phyloP scores from a whole-genome alignment of 1,140 invertebrate genomes.

The Medauroidea extradentata region DNA sequence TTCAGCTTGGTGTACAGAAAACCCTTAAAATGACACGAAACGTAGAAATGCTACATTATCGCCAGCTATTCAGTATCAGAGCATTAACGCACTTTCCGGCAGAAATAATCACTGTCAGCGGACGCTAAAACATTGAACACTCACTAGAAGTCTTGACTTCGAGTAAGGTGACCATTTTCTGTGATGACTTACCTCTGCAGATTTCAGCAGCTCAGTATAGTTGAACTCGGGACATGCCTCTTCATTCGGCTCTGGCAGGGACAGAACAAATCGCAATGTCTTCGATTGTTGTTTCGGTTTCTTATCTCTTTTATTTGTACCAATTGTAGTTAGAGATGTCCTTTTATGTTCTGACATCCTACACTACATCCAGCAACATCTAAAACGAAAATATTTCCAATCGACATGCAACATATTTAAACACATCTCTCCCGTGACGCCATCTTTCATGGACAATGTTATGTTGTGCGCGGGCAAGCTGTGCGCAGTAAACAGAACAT shows the following conservation, averaged over 20 bases:
- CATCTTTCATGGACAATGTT: slow-evolving; percentile 16
- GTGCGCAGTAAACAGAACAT: slow-evolving; percentile 13
- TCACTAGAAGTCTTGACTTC: slow-evolving; percentile 9
- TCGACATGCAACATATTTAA: slow-evolving; percentile 18
- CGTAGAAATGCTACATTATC: slow-evolving; percentile 9
- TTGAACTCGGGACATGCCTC: slow-evolving; percentile 60
- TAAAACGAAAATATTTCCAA: slow-evolving; percentile 13
- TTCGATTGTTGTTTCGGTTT: slow-evolving; percentile 47
- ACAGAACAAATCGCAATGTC: slow-evolving; percentile 54
- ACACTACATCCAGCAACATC: slow-evolving; percentile 12
- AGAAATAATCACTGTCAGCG: too few species aligned
- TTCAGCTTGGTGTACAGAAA: not conserved
- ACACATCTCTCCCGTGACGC: slow-evolving; percentile 8
- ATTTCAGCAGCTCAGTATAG: slow-evolving; percentile 56
- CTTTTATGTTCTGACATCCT: slow-evolving; percentile 53
- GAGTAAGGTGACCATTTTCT: slow-evolving; percentile 36
- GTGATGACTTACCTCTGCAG: slow-evolving; percentile 53
- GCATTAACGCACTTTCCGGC: not conserved
- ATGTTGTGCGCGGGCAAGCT: slow-evolving; percentile 2
- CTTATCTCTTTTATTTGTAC: slow-evolving; percentile 35
- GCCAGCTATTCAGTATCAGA: slow-evolving; percentile 12
- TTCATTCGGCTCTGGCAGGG: slow-evolving; percentile 58
- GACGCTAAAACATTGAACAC: too few species aligned
- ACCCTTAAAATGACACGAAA: slow-evolving; percentile 4
- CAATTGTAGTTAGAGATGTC: slow-evolving; percentile 44